Conservation (phyloP, 2,797 vertebrate species). For the Hemibagrus guttatus region DNA sequence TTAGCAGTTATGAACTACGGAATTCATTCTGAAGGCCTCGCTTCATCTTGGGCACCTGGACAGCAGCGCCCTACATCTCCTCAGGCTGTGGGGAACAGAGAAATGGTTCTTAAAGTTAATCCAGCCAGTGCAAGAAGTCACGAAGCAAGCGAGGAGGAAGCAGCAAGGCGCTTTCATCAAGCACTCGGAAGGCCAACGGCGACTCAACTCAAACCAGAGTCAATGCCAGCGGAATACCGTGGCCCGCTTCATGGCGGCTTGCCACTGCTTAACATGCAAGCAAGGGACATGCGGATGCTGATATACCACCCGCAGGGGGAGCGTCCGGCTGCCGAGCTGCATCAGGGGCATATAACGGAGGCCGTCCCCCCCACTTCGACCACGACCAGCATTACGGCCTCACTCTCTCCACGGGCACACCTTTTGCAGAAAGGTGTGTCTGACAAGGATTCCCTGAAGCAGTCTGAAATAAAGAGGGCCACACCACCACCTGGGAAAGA, state of each 20-base stretch:
- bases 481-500: slow-evolving; percentile 86
- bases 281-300: slow-evolving; percentile 87
- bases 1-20: slow-evolving; percentile 89
- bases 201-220: slow-evolving; percentile 83
- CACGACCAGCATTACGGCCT: slow-evolving; percentile 65
- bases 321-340: slow-evolving; percentile 78
- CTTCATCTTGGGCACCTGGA: slow-evolving; percentile 86
- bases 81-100: slow-evolving; percentile 80
- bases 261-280: slow-evolving; percentile 81
- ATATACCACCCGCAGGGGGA: slow-evolving; percentile 88
- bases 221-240: slow-evolving; percentile 89
- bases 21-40: slow-evolving; percentile 85
- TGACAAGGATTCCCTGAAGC: slow-evolving; percentile 86
- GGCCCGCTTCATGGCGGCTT: slow-evolving; percentile 76
- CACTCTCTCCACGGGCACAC: slow-evolving; percentile 81
- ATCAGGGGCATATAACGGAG: slow-evolving; percentile 85
- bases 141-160: slow-evolving; percentile 86
- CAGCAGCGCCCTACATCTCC: slow-evolving; percentile 86
- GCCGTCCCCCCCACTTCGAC: slow-evolving; percentile 69
- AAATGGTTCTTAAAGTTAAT: slow-evolving; percentile 88
- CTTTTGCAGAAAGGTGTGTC: slow-evolving; percentile 83
- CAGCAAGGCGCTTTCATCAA: slow-evolving; percentile 82
- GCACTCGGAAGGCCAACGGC: slow-evolving; percentile 72
- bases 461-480: slow-evolving; percentile 82
- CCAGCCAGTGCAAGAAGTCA: slow-evolving; percentile 73